Base-by-base conservation (phyloP, 2,797 vertebrate species). In the Cryptoblepharus egeriae region DNA sequence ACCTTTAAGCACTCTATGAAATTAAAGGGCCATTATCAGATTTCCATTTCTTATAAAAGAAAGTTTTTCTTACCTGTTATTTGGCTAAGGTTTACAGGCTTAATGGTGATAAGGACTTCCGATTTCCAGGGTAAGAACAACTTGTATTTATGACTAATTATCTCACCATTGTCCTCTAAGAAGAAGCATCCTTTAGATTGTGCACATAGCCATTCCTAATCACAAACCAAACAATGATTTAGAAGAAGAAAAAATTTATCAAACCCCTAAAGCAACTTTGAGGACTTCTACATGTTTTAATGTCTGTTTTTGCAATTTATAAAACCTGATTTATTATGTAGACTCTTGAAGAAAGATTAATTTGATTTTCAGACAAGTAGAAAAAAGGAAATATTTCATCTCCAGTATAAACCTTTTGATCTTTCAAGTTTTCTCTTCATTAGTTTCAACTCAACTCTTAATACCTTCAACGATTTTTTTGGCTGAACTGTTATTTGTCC, bases 131-230 rank as follows among this genome's bases (percentile, higher is more conserved):
- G 81, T 74, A 99, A 73, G 42, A 97, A 94, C 88, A 99, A 89
- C 78, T 92, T 95, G 93, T 98, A 99, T 85, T 97, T 97, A 90
- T 98, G 96, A 80, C 96, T 97, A 87, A 96, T 75, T 60, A 98
- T 96, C 64, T 94, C 96, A 39, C 97, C 96, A 68, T 96, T 94
- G 1, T 98, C 97, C 87, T 99, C 97, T 80, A 98, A 84, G 92
- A 97, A 97, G 93, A 99, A 98, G 88, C 98, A 98, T 76, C 98
- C 98, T 88, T 93, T 98, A 85, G 96, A 93, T 0, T 83, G 93
- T 52, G 87, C 91, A 72, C 94, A 91, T 1, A 95, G 95, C 98
- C 97, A 98, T 5, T 97, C 97, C 98, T 99, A 92, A 60, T 94
- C 92, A 91, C 0, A 84, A 89, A 70, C 45, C 60, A 73, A 8